Evolutionary conservation across 92 coral and sea anemone genomes (phyloP).

Genomic region (Anthopleura xanthogrammica): DNA sequence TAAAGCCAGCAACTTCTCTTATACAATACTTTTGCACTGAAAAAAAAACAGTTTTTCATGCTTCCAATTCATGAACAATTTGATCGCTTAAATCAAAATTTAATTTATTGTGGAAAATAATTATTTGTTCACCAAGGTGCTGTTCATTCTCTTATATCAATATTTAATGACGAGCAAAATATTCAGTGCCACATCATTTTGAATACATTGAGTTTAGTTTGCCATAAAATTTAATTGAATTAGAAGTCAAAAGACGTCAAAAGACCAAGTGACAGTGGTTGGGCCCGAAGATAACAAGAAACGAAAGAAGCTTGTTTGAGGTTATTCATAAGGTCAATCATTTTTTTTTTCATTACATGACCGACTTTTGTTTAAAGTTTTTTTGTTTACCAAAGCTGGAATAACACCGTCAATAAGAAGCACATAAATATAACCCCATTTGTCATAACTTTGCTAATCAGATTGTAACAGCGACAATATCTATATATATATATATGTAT

Average conservation of each 20-base stretch:
- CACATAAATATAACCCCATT: background rate
- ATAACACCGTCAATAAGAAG: constrained; percentile 1
- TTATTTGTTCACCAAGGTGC: background rate
- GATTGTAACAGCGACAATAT: background rate
- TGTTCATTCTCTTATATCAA: constrained; percentile 3
- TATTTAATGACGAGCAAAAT: constrained; percentile 8
- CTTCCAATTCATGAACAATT: background rate
- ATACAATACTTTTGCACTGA: background rate
- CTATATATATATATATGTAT: background rate
- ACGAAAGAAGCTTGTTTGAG: background rate
- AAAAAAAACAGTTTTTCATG: background rate
- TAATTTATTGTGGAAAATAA: background rate
- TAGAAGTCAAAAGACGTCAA: background rate
- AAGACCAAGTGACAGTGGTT: background rate
- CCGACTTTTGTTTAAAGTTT: constrained; percentile 14
- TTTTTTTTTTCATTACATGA: background rate
- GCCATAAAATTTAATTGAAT: background rate
- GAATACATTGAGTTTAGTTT: background rate
- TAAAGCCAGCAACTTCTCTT: background rate
- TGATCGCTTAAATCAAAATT: background rate
- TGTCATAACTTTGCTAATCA: background rate
- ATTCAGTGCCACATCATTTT: background rate
- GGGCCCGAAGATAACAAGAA: too few relatives aligned
- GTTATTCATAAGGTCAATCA: background rate
- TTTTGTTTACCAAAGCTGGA: constrained; percentile 24